Evolutionary conservation across 1,140 invertebrate genomes (phyloP).

Genomic region (Saccostrea glomerata): DNA sequence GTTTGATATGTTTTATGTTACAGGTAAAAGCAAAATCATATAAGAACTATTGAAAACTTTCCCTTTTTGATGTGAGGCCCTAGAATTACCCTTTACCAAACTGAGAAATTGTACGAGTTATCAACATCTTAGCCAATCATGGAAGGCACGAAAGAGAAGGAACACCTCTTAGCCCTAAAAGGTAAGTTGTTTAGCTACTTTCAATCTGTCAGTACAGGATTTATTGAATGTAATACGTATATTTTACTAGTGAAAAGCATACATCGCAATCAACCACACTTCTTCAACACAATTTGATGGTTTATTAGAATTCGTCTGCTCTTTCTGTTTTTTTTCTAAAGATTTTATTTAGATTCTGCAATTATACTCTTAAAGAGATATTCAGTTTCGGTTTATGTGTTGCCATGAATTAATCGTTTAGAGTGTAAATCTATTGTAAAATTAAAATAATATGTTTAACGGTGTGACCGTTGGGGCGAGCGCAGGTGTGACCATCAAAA

Average conservation of each 20-base stretch:
- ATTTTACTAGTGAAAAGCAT: neutral
- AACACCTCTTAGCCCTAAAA: conserved; percentile 71
- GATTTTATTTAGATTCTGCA: neutral
- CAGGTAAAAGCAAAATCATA: neutral
- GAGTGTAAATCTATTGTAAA: no score
- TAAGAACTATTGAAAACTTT: neutral
- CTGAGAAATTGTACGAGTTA: neutral
- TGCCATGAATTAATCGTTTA: no score
- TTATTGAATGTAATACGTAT: neutral
- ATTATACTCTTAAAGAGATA: neutral
- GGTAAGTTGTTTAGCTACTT: conserved; percentile 57
- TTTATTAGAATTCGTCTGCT: conserved; percentile 4
- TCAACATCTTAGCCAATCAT: conserved; percentile 51
- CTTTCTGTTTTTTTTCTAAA: neutral
- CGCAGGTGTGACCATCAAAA: no score
- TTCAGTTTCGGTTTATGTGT: no score
- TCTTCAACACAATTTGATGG: neutral
- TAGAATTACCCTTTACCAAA: conserved; percentile 2
- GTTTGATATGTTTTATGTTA: neutral
- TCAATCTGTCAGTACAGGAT: neutral
- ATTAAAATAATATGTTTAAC: no score
- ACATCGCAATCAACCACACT: neutral
- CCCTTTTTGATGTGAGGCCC: neutral
- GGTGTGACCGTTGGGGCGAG: no score
- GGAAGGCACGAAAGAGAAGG: conserved; percentile 70